Conservation (phyloP, 2,888 invertebrate species). For the Osmoderma eremita region DNA sequence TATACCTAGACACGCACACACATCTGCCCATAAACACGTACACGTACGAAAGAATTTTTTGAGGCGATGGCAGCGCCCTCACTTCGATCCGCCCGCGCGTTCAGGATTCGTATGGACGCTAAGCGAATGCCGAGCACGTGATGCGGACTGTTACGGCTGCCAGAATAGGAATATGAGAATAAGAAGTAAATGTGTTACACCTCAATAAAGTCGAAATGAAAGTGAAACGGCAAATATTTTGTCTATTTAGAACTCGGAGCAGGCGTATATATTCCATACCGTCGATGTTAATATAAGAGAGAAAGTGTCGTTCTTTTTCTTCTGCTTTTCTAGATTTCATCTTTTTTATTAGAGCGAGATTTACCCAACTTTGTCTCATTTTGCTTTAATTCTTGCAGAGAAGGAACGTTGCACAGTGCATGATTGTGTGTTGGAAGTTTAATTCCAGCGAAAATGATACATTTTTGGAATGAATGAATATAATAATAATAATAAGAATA, state of each 20-base stretch:
- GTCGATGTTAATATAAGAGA: too few relatives aligned
- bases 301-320: too few relatives aligned
- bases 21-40: too few relatives aligned
- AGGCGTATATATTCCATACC: constrained; percentile 2
- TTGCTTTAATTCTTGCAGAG: too few relatives aligned
- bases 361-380: too few relatives aligned
- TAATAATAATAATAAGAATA: too few relatives aligned
- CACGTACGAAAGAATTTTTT: neutral
- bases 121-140: constrained; percentile 31
- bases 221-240: constrained; percentile 39
- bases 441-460: too few relatives aligned
- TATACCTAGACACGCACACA: neutral
- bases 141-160: constrained; percentile 26
- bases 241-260: constrained; percentile 30
- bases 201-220: constrained; percentile 38
- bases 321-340: too few relatives aligned
- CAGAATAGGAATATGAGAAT: constrained; percentile 37
- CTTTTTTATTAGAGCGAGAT: too few relatives aligned
- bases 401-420: too few relatives aligned
- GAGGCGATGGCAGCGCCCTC: neutral
- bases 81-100: neutral
- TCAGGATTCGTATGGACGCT: constrained; percentile 2
- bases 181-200: constrained; percentile 37
- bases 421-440: too few relatives aligned
- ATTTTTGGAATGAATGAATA: too few relatives aligned